These are phyloP conservation scores for Pao palembangensis DNA, from an alignment of 2,113 vertebrate species.

Conservation along the genomic window DNA sequence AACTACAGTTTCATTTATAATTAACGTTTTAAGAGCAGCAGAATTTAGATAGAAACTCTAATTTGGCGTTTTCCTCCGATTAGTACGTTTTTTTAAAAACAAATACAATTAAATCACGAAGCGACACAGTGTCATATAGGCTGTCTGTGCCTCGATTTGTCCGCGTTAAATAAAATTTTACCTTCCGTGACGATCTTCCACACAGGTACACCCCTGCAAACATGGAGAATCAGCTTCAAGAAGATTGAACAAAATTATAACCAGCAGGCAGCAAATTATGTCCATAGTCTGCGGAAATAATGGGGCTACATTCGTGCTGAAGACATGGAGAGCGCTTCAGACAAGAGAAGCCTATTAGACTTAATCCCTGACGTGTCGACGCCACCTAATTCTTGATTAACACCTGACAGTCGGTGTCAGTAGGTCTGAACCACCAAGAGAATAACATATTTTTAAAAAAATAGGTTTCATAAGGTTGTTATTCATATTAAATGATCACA, in stretches of 20 bases:
- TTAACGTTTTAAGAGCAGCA: not conserved
- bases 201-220: conserved; percentile 80
- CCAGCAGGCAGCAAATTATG: conserved; percentile 66
- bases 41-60: not conserved
- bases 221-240: conserved; percentile 65
- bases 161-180: conserved; percentile 58
- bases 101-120: too few relatives aligned
- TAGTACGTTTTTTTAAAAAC: not conserved
- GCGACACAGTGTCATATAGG: conserved; percentile 18
- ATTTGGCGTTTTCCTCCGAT: not conserved
- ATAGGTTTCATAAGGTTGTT: too few relatives aligned
- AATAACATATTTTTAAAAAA: not conserved
- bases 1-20: too few relatives aligned
- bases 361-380: conserved; percentile 77
- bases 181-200: conserved; percentile 84
- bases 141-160: not conserved
- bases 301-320: conserved; percentile 65
- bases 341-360: conserved; percentile 82
- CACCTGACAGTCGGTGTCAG: conserved; percentile 12
- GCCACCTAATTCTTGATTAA: conserved; percentile 45
- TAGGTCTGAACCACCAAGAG: conserved; percentile 8
- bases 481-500: too few relatives aligned
- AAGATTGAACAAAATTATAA: conserved; percentile 68
- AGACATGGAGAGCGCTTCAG: conserved; percentile 66
- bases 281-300: conserved; percentile 82